Base-by-base conservation (phyloP, 2,113 vertebrate species). In the Leptobrachium leishanense region DNA sequence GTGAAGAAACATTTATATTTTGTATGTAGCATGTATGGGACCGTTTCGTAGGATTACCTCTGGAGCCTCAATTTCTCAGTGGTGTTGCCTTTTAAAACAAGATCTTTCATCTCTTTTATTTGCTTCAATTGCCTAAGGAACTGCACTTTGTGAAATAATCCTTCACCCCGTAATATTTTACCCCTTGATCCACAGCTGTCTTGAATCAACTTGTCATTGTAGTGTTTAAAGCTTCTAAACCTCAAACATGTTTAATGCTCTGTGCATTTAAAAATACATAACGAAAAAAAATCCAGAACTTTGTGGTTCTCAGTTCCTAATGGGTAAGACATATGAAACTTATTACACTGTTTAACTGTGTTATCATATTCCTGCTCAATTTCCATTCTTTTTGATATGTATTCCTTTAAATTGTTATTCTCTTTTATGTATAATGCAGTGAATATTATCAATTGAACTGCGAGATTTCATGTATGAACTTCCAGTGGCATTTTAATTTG, bases 121-220 rank as follows among this genome's bases (percentile, higher is more conserved):
- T 74, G 7, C 67, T 12, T 73, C 72, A 68, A 80, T 74, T 81
- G 67, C 31, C 65, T 44, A 74, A 73, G 54, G 8, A 74, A 68
- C 77, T 74, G 31, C 72, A 65, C 68, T 72, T 43, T 50, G 50
- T 54, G 41, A 43, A 72, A 79, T 79, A 79, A 79, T 79, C 59
- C 44, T 43, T 79, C 59, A 79, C 69, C 59, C 46, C 62, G 50
- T 66, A 73, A 79, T 54, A 62, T 74, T 73, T 74, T 44, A 74
- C 72, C 67, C 72, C 78, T 74, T 74, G 72, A 74, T 81, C 72
- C 71, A 46, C 72, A 74, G 72, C 64, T 81, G 78, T 74, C 78
- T 74, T 81, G 12, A 80, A 80, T 80, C 50, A 80, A 62, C 53
- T 43, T n/a, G 53, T 74, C 62, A 78, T 72, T 53, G 13, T 15